Evolutionary conservation across 2,797 vertebrate genomes (phyloP).

Genomic region (Molossus alvarezi): DNA sequence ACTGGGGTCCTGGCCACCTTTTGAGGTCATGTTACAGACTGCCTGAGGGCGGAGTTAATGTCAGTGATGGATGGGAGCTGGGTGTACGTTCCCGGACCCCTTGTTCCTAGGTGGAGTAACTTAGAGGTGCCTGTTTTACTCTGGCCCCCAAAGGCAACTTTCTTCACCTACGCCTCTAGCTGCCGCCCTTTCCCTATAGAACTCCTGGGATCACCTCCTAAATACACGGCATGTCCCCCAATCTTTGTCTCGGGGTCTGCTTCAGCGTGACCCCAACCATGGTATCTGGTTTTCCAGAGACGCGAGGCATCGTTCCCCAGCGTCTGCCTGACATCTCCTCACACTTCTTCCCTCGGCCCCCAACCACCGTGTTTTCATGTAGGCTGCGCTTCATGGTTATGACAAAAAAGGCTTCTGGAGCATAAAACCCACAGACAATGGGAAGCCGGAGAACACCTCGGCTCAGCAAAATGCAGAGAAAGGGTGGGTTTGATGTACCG

Average conservation of each 20-base stretch:
- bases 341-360: neutral
- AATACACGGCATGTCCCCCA: neutral
- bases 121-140: fast-evolving
- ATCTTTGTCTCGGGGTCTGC: neutral
- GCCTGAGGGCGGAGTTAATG: neutral
- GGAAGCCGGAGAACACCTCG: constrained; percentile 14
- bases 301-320: fast-evolving
- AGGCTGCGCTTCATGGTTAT: constrained; percentile 50
- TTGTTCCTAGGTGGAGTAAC: neutral
- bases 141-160: neutral
- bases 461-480: constrained; percentile 84
- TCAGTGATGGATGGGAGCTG: neutral
- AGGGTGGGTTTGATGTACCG: constrained; percentile 73
- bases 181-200: neutral
- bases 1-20: neutral
- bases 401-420: constrained; percentile 50
- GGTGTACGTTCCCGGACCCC: neutral
- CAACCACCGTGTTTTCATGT: neutral
- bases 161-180: neutral
- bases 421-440: constrained; percentile 75
- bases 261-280: neutral
- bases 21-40: neutral
- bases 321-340: neutral
- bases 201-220: neutral
- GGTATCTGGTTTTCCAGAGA: neutral